Percentiles rank a stretch among this genome's conserved stretches.
Evolutionary conservation across 2,797 vertebrate genomes (phyloP).

Genomic region (Pseudopleuronectes americanus): DNA sequence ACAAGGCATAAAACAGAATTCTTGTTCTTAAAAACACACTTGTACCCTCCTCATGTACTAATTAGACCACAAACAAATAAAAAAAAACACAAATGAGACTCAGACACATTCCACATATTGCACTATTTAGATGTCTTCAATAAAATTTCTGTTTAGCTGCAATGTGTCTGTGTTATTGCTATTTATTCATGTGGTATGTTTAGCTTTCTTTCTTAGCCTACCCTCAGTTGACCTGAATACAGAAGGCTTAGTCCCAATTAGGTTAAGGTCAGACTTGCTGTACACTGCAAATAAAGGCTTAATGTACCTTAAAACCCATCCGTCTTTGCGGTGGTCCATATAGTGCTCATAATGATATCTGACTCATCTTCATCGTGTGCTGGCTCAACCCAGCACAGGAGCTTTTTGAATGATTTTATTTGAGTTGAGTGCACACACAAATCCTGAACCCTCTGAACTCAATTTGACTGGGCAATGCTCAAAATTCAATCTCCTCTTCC

Average conservation of each 20-base stretch:
- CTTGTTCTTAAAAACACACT: neutral
- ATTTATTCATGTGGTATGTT: conserved; percentile 56
- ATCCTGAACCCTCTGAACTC: conserved; percentile 54
- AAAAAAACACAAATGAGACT: conserved; percentile 60
- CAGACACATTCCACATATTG: conserved; percentile 69
- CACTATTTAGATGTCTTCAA: conserved; percentile 48
- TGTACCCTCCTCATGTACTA: conserved; percentile 47
- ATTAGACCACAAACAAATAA: conserved; percentile 68
- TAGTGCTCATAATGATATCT: conserved; percentile 53
- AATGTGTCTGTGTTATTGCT: conserved; percentile 34
- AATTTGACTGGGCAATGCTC: conserved; percentile 33
- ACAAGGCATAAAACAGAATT: conserved; percentile 1
- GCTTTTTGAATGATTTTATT: conserved; percentile 51
- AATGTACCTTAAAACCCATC: conserved; percentile 49
- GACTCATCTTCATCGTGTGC: conserved; percentile 59
- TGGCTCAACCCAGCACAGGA: conserved; percentile 36
- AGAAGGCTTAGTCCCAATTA: conserved; percentile 33
- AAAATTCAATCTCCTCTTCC: conserved; percentile 54
- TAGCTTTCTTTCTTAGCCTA: conserved; percentile 42
- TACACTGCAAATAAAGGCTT: conserved; percentile 27
- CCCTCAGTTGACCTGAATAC: conserved; percentile 50
- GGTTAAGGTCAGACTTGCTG: conserved; percentile 36
- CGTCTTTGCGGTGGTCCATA: conserved; percentile 48
- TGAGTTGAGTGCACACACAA: conserved; percentile 27
- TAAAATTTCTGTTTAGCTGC: conserved; percentile 29